phyloP scores from a whole-genome alignment of 2,113 vertebrate genomes.

The Sakesphorus luctuosus region DNA sequence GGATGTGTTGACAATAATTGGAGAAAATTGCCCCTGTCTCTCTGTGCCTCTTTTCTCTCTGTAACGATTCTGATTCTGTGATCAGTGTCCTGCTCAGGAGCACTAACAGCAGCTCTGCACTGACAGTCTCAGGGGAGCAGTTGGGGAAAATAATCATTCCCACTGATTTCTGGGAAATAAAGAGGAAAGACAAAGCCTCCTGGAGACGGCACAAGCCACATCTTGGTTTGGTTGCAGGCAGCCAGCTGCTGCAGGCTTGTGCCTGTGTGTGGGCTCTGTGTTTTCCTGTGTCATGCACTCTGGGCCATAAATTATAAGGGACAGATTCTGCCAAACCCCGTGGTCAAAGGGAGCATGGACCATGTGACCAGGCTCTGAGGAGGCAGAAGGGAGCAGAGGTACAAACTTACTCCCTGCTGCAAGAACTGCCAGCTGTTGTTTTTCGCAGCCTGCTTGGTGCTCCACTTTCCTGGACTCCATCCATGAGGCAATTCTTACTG shows the following conservation, averaged over 20 bases:
- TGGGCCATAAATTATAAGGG: neutral
- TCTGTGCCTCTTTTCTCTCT: neutral
- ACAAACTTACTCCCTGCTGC: neutral
- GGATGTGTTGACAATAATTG: neutral
- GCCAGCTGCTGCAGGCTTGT: neutral
- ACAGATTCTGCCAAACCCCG: neutral
- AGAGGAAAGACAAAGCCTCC: neutral
- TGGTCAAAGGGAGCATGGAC: neutral
- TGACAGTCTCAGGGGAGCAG: neutral
- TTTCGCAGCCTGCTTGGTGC: neutral
- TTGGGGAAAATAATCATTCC: neutral
- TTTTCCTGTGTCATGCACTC: neutral
- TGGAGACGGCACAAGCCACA: neutral
- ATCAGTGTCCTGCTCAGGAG: neutral
- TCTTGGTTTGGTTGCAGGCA: neutral
- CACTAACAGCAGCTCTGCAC: neutral
- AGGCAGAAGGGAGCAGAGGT: neutral
- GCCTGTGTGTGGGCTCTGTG: neutral
- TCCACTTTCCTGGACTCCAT: neutral
- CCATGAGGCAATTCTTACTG: neutral
- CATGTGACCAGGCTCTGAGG: neutral
- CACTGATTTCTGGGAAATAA: neutral
- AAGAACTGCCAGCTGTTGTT: neutral
- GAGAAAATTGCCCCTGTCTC: neutral
- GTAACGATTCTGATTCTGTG: neutral